Percentiles rank a stretch among this genome's conserved stretches.
phyloP scores from a whole-genome alignment of 1,140 invertebrate genomes.

The Cydia pomonella region DNA sequence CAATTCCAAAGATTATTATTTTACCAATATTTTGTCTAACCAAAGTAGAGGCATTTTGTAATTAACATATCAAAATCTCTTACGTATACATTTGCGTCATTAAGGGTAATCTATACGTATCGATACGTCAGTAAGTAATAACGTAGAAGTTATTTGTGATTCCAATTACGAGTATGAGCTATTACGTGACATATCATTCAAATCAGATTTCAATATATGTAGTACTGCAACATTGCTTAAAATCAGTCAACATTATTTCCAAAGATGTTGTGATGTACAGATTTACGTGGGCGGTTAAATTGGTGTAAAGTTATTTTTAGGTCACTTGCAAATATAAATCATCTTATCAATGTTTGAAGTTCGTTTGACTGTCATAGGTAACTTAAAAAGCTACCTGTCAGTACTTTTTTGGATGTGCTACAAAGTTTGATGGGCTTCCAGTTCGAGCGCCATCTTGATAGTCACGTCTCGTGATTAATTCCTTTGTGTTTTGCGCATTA shows the following conservation, averaged over 20 bases:
- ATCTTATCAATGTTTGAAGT: background rate
- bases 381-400: background rate
- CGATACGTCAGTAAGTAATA: background rate
- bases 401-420: background rate
- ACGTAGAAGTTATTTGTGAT: background rate
- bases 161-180: background rate
- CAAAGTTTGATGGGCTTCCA: background rate
- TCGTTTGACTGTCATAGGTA: background rate
- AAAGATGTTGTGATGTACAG: background rate
- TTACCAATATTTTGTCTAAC: background rate
- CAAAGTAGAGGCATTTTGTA: constrained; percentile 27
- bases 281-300: background rate
- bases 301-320: background rate
- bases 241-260: background rate
- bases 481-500: too few relatives aligned
- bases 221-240: background rate
- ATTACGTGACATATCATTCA: constrained; percentile 2
- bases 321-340: background rate
- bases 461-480: too few relatives aligned
- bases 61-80: constrained; percentile 12
- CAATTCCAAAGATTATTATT: constrained; percentile 17
- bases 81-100: background rate
- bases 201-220: background rate
- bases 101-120: constrained; percentile 1
- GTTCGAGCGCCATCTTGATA: too few relatives aligned